Percentiles rank a stretch among this genome's conserved stretches.
Evolutionary conservation across 2,797 vertebrate genomes (phyloP).

Genomic region (Scarus forsteni): DNA sequence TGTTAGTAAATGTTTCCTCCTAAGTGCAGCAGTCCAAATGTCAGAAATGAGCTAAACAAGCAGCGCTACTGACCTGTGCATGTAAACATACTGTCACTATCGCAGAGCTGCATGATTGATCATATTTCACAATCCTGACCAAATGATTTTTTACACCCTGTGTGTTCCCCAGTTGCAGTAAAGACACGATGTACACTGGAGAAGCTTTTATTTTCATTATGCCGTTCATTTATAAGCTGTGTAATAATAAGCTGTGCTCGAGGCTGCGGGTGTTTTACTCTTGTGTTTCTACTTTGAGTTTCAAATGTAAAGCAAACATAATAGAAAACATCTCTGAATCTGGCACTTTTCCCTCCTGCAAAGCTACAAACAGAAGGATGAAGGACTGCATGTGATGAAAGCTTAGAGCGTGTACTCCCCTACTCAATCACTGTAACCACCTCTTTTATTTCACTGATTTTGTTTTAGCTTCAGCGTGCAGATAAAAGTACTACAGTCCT

Average conservation of each 20-base stretch:
- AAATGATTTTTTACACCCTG: conserved; percentile 20
- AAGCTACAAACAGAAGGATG: conserved; percentile 28
- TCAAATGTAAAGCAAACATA: conserved; percentile 9
- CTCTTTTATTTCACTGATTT: conserved; percentile 32
- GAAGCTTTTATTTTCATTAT: conserved; percentile 16
- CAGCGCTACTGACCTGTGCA: no score
- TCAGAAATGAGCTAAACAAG: no score
- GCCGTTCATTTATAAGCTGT: conserved; percentile 3
- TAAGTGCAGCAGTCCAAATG: no score
- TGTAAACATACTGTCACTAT: conserved; percentile 14
- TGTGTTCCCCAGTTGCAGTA: conserved; percentile 51
- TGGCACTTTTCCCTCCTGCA: background rate
- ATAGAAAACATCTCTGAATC: conserved; percentile 9
- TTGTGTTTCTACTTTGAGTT: conserved; percentile 26
- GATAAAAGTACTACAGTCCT: conserved; percentile 68
- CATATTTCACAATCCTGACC: conserved; percentile 17
- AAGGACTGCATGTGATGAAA: conserved; percentile 82
- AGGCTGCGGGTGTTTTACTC: conserved; percentile 38
- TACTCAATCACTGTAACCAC: conserved; percentile 65
- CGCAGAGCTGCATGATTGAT: conserved; percentile 39
- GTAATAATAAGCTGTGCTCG: conserved; percentile 36
- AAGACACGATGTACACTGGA: conserved; percentile 45
- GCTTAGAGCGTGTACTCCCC: conserved; percentile 77
- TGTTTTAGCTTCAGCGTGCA: conserved; percentile 66
- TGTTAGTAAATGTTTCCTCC: no score